These are phyloP conservation scores for Boloria euphrosyne DNA, from an alignment of 2,888 invertebrate genomes.

Conservation along the genomic window DNA sequence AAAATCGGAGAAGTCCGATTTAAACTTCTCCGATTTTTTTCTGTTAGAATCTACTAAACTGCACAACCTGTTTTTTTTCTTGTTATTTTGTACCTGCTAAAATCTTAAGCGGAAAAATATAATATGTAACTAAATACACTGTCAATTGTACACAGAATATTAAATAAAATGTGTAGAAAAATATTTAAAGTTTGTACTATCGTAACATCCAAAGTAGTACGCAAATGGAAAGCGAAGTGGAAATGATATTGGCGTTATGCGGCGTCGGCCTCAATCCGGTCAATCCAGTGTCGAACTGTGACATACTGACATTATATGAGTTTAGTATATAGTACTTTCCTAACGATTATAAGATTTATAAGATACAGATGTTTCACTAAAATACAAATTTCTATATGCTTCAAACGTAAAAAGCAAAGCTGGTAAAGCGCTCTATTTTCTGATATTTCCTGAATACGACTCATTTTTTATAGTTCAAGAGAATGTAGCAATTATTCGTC, in stretches of 20 bases:
- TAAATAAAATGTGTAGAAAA: background rate
- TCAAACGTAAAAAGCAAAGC: no score
- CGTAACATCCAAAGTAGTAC: constrained; percentile 8
- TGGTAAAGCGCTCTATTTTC: no score
- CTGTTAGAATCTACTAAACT: background rate
- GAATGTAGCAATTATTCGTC: no score
- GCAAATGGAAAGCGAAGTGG: constrained; percentile 63
- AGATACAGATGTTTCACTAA: no score
- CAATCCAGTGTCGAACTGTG: constrained; percentile 48
- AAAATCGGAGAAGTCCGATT: no score
- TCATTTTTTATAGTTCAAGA: no score
- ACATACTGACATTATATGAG: constrained; percentile 40
- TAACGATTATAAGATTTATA: constrained; percentile 2
- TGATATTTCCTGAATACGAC: no score
- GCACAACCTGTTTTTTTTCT: background rate
- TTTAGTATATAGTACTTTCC: background rate
- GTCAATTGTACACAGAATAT: background rate
- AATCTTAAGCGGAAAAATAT: no score
- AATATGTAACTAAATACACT: background rate
- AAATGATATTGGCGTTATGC: constrained; percentile 52
- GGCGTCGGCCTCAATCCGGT: constrained; percentile 42
- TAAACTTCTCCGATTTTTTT: background rate
- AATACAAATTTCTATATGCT: no score
- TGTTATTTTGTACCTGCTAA: background rate
- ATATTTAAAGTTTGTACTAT: background rate